These are phyloP conservation scores for Cyprinodon tularosa DNA, from an alignment of 2,113 vertebrate genomes.

Conservation along the genomic window DNA sequence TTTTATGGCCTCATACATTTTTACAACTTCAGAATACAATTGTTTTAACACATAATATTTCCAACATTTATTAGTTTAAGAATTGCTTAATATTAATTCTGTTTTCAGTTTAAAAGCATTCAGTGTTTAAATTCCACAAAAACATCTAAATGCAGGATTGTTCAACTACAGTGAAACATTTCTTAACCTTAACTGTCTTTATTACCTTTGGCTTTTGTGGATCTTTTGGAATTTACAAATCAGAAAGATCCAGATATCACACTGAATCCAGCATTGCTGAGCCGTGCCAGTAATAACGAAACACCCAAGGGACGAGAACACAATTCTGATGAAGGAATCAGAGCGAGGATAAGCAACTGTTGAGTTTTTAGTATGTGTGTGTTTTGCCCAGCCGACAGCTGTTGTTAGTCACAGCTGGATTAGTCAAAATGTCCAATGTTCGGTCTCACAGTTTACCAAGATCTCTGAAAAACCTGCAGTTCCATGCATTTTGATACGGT, in stretches of 20 bases:
- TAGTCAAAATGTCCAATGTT: constrained; percentile 46
- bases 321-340: constrained; percentile 13
- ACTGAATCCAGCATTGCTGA: constrained; percentile 14
- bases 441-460: constrained; percentile 25
- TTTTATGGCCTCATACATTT: neutral
- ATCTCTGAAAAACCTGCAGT: constrained; percentile 33
- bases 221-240: neutral
- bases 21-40: neutral
- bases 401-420: constrained; percentile 55
- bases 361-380: constrained; percentile 22
- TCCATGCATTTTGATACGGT: neutral
- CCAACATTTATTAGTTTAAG: neutral
- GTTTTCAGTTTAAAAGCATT: neutral
- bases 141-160: neutral
- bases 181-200: neutral
- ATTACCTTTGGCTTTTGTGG: neutral
- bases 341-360: constrained; percentile 21
- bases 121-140: neutral
- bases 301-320: constrained; percentile 14
- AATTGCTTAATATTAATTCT: constrained; percentile 5
- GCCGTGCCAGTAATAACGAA: constrained; percentile 24
- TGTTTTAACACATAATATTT: constrained; percentile 1
- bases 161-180: neutral
- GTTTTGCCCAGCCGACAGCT: constrained; percentile 59
- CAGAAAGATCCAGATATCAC: constrained; percentile 10